These are phyloP conservation scores for Helobdella robusta DNA, from an alignment of 2,888 invertebrate genomes.

Conservation along the genomic window DNA sequence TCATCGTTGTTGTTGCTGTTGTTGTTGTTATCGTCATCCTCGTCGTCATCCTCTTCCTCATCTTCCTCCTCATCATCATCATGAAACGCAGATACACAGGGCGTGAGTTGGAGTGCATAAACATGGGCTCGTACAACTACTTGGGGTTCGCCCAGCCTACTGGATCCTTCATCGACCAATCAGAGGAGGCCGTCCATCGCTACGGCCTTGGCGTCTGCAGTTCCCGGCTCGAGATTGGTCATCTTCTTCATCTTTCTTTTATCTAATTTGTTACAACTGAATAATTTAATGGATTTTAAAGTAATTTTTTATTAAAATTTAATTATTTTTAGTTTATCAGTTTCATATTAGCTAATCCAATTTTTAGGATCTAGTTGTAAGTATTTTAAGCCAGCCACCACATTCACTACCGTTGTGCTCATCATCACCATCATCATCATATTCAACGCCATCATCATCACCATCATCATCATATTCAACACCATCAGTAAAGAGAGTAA, in stretches of 20 bases:
- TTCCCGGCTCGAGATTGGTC: constrained; percentile 72
- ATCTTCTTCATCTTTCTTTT: too few relatives aligned
- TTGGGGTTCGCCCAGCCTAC: constrained; percentile 81
- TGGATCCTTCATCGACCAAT: constrained; percentile 67
- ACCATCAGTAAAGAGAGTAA: too few relatives aligned
- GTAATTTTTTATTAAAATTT: too few relatives aligned
- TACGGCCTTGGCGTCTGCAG: constrained; percentile 69
- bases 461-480: too few relatives aligned
- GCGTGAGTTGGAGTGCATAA: constrained; percentile 69
- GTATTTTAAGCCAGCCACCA: too few relatives aligned
- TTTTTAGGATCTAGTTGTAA: too few relatives aligned
- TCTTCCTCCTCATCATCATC: neutral
- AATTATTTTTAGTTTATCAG: too few relatives aligned
- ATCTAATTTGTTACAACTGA: neutral
- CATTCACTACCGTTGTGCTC: too few relatives aligned
- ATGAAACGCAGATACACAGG: constrained; percentile 56
- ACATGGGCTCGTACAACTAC: constrained; percentile 96
- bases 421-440: too few relatives aligned
- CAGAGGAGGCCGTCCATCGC: constrained; percentile 60
- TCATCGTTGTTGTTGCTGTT: neutral
- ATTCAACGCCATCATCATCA: too few relatives aligned
- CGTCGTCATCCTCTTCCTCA: neutral
- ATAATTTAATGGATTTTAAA: neutral
- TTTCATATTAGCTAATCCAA: neutral
- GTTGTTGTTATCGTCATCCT: neutral